phyloP scores from a whole-genome alignment of 2,888 invertebrate genomes.

The Beris morrisii region DNA sequence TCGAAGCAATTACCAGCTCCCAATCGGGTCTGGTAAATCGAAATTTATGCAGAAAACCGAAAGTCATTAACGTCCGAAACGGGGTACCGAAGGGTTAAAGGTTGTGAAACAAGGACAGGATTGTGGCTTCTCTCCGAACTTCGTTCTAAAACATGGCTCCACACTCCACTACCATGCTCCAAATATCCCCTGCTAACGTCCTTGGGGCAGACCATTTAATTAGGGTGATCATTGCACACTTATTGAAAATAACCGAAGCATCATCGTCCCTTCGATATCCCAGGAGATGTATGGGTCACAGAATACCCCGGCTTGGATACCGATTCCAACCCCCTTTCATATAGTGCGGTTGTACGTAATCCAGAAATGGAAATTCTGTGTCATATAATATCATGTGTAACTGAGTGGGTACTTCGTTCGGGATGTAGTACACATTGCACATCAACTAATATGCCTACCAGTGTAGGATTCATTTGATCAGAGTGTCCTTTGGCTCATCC shows the following conservation, averaged over 20 bases:
- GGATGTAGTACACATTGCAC: too few relatives aligned
- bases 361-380: too few relatives aligned
- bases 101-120: conserved; percentile 11
- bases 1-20: conserved; percentile 21
- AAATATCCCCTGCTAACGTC: background rate
- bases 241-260: conserved; percentile 9
- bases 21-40: conserved; percentile 15
- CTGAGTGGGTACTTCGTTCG: too few relatives aligned
- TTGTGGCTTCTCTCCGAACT: background rate
- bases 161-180: background rate
- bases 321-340: too few relatives aligned
- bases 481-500: background rate
- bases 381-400: too few relatives aligned
- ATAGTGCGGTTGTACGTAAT: too few relatives aligned
- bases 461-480: too few relatives aligned
- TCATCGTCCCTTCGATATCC: too few relatives aligned
- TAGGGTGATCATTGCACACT: conserved; percentile 10
- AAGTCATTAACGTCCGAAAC: conserved; percentile 18
- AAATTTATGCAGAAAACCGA: conserved; percentile 27
- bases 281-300: too few relatives aligned
- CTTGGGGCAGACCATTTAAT: conserved; percentile 23
- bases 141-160: background rate
- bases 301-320: too few relatives aligned
- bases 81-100: too few relatives aligned
- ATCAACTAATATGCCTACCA: too few relatives aligned